Percentiles rank a stretch among this genome's conserved stretches.
Evolutionary conservation across 2,113 vertebrate genomes (phyloP).

Genomic region (Gobiocypris rarus): DNA sequence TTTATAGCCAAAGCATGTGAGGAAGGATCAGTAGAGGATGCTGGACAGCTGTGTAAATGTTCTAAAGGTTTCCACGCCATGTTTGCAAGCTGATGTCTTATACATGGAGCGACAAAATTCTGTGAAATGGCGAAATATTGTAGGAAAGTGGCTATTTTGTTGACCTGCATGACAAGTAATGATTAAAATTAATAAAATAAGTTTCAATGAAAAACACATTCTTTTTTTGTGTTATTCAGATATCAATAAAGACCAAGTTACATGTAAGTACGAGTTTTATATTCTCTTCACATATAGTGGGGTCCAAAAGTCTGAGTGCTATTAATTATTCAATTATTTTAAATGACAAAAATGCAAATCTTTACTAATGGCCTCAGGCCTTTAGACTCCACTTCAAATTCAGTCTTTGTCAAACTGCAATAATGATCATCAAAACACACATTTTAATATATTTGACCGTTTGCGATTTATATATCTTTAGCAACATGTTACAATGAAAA

Average conservation of each 20-base stretch:
- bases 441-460: background rate
- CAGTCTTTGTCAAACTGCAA: background rate
- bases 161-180: background rate
- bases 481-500: slow-evolving; percentile 83
- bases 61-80: slow-evolving; percentile 14
- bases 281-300: background rate
- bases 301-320: background rate
- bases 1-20: slow-evolving; percentile 29
- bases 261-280: slow-evolving; percentile 84
- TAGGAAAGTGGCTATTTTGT: background rate
- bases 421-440: background rate
- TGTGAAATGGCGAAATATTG: background rate
- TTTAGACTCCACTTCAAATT: background rate
- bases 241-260: slow-evolving; percentile 86
- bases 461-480: slow-evolving; percentile 53
- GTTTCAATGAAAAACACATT: background rate
- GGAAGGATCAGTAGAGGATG: slow-evolving; percentile 14
- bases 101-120: background rate
- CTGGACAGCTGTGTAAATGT: slow-evolving; percentile 47
- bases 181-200: background rate
- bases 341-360: background rate
- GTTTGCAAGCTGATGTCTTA: background rate
- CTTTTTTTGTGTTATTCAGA: slow-evolving; percentile 78
- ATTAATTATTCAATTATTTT: background rate
- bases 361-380: background rate